These are phyloP conservation scores for Coregonus suidteri DNA, from an alignment of 2,797 vertebrate genomes.

Conservation along the genomic window DNA sequence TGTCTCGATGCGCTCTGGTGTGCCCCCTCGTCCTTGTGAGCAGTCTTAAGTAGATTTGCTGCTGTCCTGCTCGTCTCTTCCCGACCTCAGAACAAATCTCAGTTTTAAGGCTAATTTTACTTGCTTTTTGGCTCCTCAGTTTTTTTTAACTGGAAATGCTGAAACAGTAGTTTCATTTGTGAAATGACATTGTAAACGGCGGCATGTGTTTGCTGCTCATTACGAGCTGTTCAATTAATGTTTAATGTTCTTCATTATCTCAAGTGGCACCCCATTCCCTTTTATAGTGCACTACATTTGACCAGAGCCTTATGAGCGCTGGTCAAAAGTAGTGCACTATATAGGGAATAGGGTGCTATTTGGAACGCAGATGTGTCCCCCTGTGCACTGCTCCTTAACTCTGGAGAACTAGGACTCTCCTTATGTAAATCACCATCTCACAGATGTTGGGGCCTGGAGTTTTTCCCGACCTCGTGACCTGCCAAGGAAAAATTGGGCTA, in stretches of 20 bases:
- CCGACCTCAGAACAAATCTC: not conserved
- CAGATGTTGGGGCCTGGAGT: not conserved
- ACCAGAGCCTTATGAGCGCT: not conserved
- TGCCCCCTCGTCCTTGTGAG: not conserved
- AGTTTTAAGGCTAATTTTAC: not conserved
- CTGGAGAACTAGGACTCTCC: not conserved
- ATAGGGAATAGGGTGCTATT: not conserved
- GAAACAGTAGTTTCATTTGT: not conserved
- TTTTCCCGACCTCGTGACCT: not conserved
- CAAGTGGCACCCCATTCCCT: not conserved
- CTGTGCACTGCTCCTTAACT: not conserved
- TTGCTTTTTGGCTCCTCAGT: not conserved
- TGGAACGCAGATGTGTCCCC: not conserved
- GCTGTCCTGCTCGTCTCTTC: not conserved
- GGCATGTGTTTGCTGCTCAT: not conserved
- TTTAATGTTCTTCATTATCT: slow-evolving; percentile 5
- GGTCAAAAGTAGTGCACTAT: not conserved
- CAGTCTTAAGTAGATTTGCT: not conserved
- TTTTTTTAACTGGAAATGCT: not conserved
- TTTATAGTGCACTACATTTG: not conserved
- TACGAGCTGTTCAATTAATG: not conserved
- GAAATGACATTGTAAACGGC: not conserved
- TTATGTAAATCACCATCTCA: not conserved
- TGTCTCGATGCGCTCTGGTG: not conserved
- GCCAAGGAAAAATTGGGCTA: not conserved